These are phyloP conservation scores for Phenacoccus solenopsis DNA, from an alignment of 1,140 invertebrate species.

Conservation along the genomic window DNA sequence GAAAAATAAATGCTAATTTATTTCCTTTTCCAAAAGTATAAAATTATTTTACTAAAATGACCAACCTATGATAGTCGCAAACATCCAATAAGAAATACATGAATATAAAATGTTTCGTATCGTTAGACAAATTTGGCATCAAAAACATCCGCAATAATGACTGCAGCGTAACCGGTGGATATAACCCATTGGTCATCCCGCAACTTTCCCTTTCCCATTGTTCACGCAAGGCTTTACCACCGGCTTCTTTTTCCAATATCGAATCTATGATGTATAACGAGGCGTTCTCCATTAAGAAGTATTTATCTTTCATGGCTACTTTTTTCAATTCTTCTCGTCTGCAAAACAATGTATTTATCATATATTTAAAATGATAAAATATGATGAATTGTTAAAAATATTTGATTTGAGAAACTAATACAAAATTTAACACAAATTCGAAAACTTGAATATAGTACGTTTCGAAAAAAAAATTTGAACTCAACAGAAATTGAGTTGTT, in stretches of 20 bases:
- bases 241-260: conserved; percentile 41
- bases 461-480: too few relatives aligned
- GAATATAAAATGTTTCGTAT: conserved; percentile 60
- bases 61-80: conserved; percentile 18
- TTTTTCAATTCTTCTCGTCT: conserved; percentile 30
- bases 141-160: conserved; percentile 60
- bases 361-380: too few relatives aligned
- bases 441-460: too few relatives aligned
- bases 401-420: too few relatives aligned
- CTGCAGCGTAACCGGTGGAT: conserved; percentile 70
- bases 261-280: conserved; percentile 42
- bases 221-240: conserved; percentile 33
- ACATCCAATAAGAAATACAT: conserved; percentile 73
- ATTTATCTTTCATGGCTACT: conserved; percentile 25
- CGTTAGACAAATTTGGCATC: conserved; percentile 39
- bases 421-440: too few relatives aligned
- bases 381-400: too few relatives aligned
- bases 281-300: conserved; percentile 32
- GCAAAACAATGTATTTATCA: conserved; percentile 24
- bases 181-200: conserved; percentile 40
- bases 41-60: neutral
- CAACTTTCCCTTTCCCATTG: conserved; percentile 56
- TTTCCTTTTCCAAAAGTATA: neutral
- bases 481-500: too few relatives aligned
- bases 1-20: neutral